Evolutionary conservation across 2,888 invertebrate genomes (phyloP), one percentile per base, ranked within the genome.

Genomic region (Drosophila melanosoma): DNA sequence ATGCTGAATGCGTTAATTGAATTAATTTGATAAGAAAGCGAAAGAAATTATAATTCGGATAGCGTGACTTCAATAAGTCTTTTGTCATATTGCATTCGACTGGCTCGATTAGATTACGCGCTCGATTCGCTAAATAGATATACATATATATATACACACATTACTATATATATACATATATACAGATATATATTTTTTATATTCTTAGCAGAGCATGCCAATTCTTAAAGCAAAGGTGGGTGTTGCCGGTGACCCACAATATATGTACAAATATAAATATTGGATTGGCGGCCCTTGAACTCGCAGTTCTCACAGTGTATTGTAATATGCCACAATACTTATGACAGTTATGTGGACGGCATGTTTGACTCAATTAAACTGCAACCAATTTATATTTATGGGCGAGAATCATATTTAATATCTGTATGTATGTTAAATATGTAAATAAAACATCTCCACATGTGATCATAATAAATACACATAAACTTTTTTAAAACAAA

Each of bases 321-420:
- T 29, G 42, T 62, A 58, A 54, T 60, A 23, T 57, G 61, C 38
- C 40, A 38, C 36, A 38, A 56, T 56, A 20, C n/a, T 57, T 59
- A 42, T 73, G 59, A 45, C 59, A 49, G 51, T 70, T 66, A 63
- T 76, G 51, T 53, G 38, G 73, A 48, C 89, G 84, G 84, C 73
- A 32, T 69, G 61, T 84, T 89, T 89, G 87, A 87, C 51, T 76
- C 89, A 84, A 83, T 84, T 84, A 76, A 79, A 69, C 63, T 70
- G 73, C 67, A 72, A 68, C 63, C 68, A 81, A 83, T 73, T 81
- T 74, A 79, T 83, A 54, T 40, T 58, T 45, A 45, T 15, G 45
- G 60, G 38, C 17, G 53, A 23, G 57, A 48, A 36, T 52, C 15
- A 45, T 45, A 15, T 23, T 2, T 45, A 45, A 45, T 45, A 45